Percentiles rank a stretch among this genome's conserved stretches.
phyloP scores from a whole-genome alignment of 37 sponge, comb jelly and placozoan species.

The Aphrocallistes beatrix region DNA sequence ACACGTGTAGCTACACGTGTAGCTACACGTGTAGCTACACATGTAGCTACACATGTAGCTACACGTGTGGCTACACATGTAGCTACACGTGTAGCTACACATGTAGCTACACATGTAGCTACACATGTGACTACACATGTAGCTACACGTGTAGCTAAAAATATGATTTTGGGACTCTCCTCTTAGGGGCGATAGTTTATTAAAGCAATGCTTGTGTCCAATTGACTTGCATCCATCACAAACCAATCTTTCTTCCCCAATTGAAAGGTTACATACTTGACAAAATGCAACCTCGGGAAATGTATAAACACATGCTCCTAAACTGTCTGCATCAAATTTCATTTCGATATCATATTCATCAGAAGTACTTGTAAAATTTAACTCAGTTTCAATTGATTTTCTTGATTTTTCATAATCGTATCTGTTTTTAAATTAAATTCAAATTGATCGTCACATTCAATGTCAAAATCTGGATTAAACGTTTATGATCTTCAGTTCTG shows the following conservation, averaged over 20 bases:
- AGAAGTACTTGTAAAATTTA: too few relatives aligned
- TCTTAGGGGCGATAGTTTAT: neutral
- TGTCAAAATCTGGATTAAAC: neutral
- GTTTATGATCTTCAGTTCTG: neutral
- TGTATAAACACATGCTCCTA: neutral
- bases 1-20: too few relatives aligned
- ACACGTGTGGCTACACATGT: too few relatives aligned
- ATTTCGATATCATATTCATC: neutral
- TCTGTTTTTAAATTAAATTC: neutral
- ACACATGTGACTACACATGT: too few relatives aligned
- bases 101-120: too few relatives aligned
- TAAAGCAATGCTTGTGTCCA: neutral
- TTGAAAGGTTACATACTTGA: slow-evolving; percentile 9
- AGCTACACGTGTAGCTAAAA: too few relatives aligned
- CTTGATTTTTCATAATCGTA: neutral
- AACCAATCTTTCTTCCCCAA: neutral
- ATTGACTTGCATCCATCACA: slow-evolving; percentile 9
- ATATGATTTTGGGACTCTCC: neutral
- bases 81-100: too few relatives aligned
- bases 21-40: too few relatives aligned
- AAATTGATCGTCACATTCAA: neutral
- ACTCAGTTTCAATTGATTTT: neutral
- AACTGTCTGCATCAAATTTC: neutral
- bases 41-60: too few relatives aligned
- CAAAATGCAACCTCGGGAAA: neutral